Evolutionary conservation across 2,113 vertebrate genomes (phyloP).

Genomic region (Rattus rattus): DNA sequence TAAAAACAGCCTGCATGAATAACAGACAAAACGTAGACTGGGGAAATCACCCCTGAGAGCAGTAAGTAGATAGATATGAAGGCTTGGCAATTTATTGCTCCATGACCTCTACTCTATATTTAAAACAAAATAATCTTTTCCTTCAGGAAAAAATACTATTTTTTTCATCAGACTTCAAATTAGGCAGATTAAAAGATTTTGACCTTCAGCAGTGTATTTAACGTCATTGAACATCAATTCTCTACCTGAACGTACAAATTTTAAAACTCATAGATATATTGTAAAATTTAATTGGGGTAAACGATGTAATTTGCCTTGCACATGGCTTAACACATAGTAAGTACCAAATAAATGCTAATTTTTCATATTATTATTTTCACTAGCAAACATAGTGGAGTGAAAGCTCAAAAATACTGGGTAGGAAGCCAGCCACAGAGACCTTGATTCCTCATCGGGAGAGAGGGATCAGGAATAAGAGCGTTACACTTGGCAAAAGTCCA

Average conservation of each 20-base stretch:
- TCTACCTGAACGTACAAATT: conserved; percentile 6
- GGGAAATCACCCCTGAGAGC: not conserved
- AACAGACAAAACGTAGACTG: not conserved
- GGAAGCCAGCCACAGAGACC: conserved; percentile 63
- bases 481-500: conserved; percentile 77
- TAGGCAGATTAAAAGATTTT: conserved; percentile 48
- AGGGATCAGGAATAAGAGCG: conserved; percentile 72
- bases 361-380: conserved; percentile 58
- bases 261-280: conserved; percentile 19
- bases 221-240: conserved; percentile 15
- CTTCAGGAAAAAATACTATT: not conserved
- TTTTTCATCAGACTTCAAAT: conserved; percentile 49
- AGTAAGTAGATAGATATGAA: conserved; percentile 17
- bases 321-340: conserved; percentile 54
- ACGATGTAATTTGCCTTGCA: conserved; percentile 47
- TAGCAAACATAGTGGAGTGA: conserved; percentile 40
- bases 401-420: conserved; percentile 49
- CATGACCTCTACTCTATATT: conserved; percentile 8
- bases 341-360: conserved; percentile 35
- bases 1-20: conserved; percentile 26
- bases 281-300: conserved; percentile 52
- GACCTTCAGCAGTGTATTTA: conserved; percentile 44
- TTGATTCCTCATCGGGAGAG: conserved; percentile 77
- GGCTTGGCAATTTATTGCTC: conserved; percentile 27
- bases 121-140: conserved; percentile 34